These are phyloP conservation scores for Ciconia nigra DNA, from an alignment of 2,797 vertebrate genomes.

Conservation along the genomic window DNA sequence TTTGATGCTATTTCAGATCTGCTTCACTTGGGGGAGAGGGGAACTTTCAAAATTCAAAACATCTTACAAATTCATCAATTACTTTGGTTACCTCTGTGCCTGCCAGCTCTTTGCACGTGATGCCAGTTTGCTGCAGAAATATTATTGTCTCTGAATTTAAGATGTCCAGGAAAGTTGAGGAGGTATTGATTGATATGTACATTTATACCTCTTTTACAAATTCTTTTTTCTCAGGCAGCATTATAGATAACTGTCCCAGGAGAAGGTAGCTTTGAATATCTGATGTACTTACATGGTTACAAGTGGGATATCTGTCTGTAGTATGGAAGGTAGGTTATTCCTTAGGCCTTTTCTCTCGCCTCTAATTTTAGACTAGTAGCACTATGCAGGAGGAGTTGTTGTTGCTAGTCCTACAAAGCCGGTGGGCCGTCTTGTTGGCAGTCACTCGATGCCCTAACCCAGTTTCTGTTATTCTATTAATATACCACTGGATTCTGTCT, in stretches of 20 bases:
- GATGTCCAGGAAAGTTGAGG: not conserved
- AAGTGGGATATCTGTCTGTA: not conserved
- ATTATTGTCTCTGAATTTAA: not conserved
- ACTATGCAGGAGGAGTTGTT: not conserved
- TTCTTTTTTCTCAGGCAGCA: not conserved
- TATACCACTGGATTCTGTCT: conserved; percentile 19
- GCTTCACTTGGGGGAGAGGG: not conserved
- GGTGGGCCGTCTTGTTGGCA: not conserved
- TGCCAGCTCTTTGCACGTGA: not conserved
- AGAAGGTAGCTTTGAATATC: not conserved
- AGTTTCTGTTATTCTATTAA: conserved; percentile 55
- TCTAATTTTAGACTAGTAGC: conserved; percentile 35
- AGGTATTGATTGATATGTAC: not conserved
- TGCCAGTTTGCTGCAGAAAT: not conserved
- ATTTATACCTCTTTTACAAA: conserved; percentile 12
- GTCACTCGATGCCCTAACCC: conserved; percentile 35
- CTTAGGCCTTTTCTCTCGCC: not conserved
- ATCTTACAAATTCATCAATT: not conserved
- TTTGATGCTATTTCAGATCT: not conserved
- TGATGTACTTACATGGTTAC: not conserved
- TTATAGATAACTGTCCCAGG: not conserved
- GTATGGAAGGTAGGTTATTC: not conserved
- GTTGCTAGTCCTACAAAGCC: not conserved
- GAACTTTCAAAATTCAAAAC: not conserved
- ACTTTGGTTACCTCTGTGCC: not conserved